Conservation (phyloP, 2,797 vertebrate species). For the Betta splendens region DNA sequence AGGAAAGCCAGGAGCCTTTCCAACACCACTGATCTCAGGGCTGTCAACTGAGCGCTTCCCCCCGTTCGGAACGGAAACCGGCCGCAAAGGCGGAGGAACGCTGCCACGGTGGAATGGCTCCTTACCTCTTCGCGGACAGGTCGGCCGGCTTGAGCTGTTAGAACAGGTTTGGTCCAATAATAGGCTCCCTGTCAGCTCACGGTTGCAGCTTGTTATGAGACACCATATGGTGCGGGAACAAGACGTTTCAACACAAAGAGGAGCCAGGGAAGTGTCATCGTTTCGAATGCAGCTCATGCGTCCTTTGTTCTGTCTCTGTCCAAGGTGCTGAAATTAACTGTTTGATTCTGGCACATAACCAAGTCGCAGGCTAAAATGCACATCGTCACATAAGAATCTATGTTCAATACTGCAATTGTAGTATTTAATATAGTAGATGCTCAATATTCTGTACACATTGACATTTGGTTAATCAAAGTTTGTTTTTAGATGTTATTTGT, state of each 20-base stretch:
- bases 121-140: constrained; percentile 28
- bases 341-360: constrained; percentile 2
- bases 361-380: neutral
- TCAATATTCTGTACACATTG: no score
- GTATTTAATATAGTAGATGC: no score
- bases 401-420: neutral
- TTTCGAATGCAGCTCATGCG: constrained; percentile 14
- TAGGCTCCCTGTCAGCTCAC: constrained; percentile 29
- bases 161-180: constrained; percentile 40
- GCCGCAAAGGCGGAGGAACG: constrained; percentile 19
- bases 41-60: constrained; percentile 40
- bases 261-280: constrained; percentile 11
- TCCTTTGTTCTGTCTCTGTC: constrained; percentile 48
- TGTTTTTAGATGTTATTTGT: no score
- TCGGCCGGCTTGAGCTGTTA: constrained; percentile 34
- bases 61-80: constrained; percentile 36
- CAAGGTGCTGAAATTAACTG: constrained; percentile 55
- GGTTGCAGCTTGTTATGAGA: constrained; percentile 31
- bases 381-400: neutral
- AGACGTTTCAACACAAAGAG: constrained; percentile 10
- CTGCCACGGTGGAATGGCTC: constrained; percentile 19
- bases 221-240: constrained; percentile 36
- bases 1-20: constrained; percentile 33
- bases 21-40: constrained; percentile 34
- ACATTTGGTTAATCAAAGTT: no score